Evolutionary conservation across 2,797 vertebrate species (phyloP), one percentile per base, ranked within the genome.

Genomic region (Caiman crocodilus): DNA sequence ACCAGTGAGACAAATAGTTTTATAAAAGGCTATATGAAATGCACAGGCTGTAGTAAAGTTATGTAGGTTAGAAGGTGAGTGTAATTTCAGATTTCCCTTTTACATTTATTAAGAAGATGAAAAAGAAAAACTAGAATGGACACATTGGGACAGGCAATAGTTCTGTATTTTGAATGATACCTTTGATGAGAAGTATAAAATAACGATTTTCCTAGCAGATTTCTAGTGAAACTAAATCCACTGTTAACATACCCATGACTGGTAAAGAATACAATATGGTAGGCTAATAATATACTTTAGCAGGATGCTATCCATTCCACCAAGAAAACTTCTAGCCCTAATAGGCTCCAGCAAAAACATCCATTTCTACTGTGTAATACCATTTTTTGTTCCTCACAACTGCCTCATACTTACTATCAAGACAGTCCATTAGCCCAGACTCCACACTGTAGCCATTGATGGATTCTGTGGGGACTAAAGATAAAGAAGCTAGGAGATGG

Each of bases 1-100:
- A 93, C 74, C 79, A 76, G 58, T 12, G 57, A 97, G 86, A 91
- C 63, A 94, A 95, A 94, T 55, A 90, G 78, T 11, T 10, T 92
- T 71, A 85, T 69, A 64, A 85, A 84, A 96, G 82, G 18, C 76
- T 92, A 82, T 63, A 88, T 97, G 80, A 92, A 93, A 96, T 75
- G 85, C 9, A 3, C 67, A 25, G 14, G 50, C 60, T 76, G 63
- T 65, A 90, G 88, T n/a, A 90, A 84, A 85, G 59, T 50, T 94
- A 79, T 11, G 67, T 74, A 92, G 80, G 55, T 71, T 80, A 69
- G 78, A 58, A 89, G 76, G 50, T 80, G 88, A 83, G 55, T 77
- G 75, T 4, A 83, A 81, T 55, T 92, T 73, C 28, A 76, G 4
- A 1, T 73, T 91, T 88, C 4, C 50, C 28, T 78, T 90, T 85